phyloP scores from a whole-genome alignment of 1,140 invertebrate genomes.

The Hyles euphorbiae region DNA sequence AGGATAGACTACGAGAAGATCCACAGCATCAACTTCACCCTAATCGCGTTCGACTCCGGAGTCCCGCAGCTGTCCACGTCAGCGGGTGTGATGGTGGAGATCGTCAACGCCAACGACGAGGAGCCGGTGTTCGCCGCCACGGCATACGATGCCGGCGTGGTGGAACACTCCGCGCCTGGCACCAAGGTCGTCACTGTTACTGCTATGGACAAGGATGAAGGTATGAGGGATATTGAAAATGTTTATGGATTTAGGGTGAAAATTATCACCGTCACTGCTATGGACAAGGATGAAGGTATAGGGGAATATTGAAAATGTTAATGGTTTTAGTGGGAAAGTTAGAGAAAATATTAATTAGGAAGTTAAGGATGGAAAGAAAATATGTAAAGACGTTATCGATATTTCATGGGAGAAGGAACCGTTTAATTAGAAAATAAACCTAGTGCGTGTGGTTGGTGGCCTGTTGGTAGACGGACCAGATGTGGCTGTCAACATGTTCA shows the following conservation, averaged over 20 bases:
- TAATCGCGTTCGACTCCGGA: conserved; percentile 89
- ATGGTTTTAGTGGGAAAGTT: conserved; percentile 55
- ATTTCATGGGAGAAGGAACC: too few species aligned
- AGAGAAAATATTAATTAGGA: conserved; percentile 1
- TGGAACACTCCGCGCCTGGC: conserved; percentile 84
- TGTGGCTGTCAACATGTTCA: too few species aligned
- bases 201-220: conserved; percentile 85
- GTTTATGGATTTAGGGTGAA: conserved; percentile 21
- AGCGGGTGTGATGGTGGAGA: conserved; percentile 84
- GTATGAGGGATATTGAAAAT: conserved; percentile 30
- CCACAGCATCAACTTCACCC: conserved; percentile 85
- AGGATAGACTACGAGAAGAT: conserved; percentile 90
- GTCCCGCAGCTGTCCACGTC: conserved; percentile 86
- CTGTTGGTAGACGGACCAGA: too few species aligned
- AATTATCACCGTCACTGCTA: conserved; percentile 82
- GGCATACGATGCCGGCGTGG: conserved; percentile 81
- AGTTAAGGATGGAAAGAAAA: too few species aligned
- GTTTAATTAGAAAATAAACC: too few species aligned
- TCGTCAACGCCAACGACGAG: conserved; percentile 92
- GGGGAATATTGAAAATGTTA: too few species aligned
- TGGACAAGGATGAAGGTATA: conserved; percentile 83
- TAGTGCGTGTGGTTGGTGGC: too few species aligned
- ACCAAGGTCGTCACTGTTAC: conserved; percentile 82
- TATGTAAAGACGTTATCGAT: too few species aligned
- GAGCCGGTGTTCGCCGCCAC: conserved; percentile 84